Evolutionary conservation across 2,888 invertebrate genomes (phyloP).

Genomic region (Mesochorus sp.): DNA sequence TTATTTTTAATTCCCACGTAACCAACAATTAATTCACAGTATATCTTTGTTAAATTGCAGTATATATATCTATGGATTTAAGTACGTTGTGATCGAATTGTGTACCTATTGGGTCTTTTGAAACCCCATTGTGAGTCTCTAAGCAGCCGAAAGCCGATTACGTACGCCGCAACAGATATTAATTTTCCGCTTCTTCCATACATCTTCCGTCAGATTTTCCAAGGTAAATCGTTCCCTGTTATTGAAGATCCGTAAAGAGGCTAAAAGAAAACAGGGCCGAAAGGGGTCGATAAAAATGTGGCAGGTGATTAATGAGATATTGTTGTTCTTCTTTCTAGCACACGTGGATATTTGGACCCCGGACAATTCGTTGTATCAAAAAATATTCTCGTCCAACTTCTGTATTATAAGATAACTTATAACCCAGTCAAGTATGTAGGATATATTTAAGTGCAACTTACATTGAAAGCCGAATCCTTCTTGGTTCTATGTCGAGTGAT

Average conservation of each 20-base stretch:
- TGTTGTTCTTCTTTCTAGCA: not conserved
- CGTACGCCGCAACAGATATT: conserved; percentile 74
- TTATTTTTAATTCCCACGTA: conserved; percentile 16
- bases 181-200: conserved; percentile 73
- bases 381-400: conserved; percentile 23
- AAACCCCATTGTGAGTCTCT: conserved; percentile 60
- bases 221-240: too few relatives aligned
- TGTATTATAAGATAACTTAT: not conserved
- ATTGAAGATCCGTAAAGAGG: too few relatives aligned
- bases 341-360: not conserved
- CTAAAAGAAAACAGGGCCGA: too few relatives aligned
- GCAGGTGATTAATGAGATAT: not conserved
- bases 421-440: not conserved
- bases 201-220: conserved; percentile 55
- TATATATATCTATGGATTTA: too few relatives aligned
- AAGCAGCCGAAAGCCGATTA: conserved; percentile 79
- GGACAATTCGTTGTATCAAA: not conserved
- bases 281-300: too few relatives aligned
- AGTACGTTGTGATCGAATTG: too few relatives aligned
- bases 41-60: conserved; percentile 13
- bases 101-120: conserved; percentile 15
- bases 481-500: conserved; percentile 31
- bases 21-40: not conserved
- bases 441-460: conserved; percentile 16
- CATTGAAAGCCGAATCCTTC: conserved; percentile 4